Conservation (phyloP, 2,888 invertebrate genomes). For the Catotricha subobsoleta region DNA sequence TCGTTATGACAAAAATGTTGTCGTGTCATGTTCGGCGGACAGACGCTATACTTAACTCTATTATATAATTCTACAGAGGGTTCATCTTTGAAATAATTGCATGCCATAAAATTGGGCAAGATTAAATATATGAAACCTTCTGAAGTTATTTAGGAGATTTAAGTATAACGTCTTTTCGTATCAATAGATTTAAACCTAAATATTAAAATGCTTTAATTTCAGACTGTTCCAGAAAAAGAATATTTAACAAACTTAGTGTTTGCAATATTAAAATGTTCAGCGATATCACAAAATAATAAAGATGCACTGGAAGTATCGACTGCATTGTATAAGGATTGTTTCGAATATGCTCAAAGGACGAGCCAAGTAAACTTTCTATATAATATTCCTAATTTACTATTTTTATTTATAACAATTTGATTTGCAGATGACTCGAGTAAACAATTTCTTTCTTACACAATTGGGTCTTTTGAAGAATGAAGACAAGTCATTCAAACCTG, state of each 20-base stretch:
- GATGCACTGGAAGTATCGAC: slow-evolving; percentile 23
- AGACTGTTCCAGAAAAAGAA: slow-evolving; percentile 23
- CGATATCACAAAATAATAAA: slow-evolving; percentile 20
- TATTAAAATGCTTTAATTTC: slow-evolving; percentile 2
- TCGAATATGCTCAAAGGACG: slow-evolving; percentile 23
- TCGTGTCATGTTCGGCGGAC: no score
- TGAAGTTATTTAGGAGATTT: no score
- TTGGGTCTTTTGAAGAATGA: slow-evolving; percentile 24
- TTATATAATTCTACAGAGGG: no score
- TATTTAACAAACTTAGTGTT: slow-evolving; percentile 24
- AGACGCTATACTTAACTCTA: no score
- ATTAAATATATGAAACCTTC: no score
- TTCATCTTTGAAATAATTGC: no score
- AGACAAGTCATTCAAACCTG: slow-evolving; percentile 20
- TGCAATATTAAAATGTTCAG: slow-evolving; percentile 25
- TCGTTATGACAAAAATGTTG: neutral
- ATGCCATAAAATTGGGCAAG: no score
- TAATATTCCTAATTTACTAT: neutral
- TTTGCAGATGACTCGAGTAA: slow-evolving; percentile 18
- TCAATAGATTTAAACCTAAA: slow-evolving; percentile 1
- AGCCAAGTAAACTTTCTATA: slow-evolving; percentile 15
- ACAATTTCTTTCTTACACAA: slow-evolving; percentile 26
- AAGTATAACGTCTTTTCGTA: no score
- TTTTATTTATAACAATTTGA: neutral
- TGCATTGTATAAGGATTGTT: slow-evolving; percentile 21